phyloP scores from a whole-genome alignment of 2,888 invertebrate genomes.

The Camptogramma bilineatum region DNA sequence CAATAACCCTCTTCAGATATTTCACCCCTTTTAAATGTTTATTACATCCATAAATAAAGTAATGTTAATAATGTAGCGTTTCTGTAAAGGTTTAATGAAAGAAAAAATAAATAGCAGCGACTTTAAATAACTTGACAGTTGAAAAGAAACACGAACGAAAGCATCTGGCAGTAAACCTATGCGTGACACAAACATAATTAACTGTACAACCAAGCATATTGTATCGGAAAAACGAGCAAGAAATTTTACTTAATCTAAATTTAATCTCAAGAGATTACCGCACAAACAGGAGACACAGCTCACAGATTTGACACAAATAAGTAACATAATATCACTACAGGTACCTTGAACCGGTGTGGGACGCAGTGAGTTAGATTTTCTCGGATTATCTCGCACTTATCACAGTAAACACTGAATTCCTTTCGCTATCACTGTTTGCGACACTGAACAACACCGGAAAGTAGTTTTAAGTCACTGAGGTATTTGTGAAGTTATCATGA shows the following conservation, averaged over 20 bases:
- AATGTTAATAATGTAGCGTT: constrained; percentile 51
- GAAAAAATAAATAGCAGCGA: constrained; percentile 20
- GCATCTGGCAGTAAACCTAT: constrained; percentile 35
- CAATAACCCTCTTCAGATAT: constrained; percentile 67
- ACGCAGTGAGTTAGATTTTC: constrained; percentile 39
- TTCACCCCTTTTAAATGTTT: constrained; percentile 63
- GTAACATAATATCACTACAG: constrained; percentile 45
- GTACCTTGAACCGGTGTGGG: constrained; percentile 54
- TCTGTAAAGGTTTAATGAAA: background rate
- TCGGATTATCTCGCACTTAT: constrained; percentile 47
- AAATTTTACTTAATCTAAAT: constrained; percentile 20
- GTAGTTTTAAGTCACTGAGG: constrained; percentile 39
- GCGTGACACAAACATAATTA: constrained; percentile 37
- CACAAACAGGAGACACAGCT: constrained; percentile 41
- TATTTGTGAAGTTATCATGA: constrained; percentile 34
- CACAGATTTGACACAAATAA: constrained; percentile 43
- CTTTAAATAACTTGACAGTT: constrained; percentile 39
- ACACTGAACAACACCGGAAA: constrained; percentile 46
- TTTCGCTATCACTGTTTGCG: constrained; percentile 48
- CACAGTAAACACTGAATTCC: constrained; percentile 50
- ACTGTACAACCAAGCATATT: constrained; percentile 10
- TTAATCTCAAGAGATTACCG: constrained; percentile 31
- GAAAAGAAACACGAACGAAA: constrained; percentile 37
- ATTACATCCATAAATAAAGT: constrained; percentile 52
- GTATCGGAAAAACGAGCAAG: constrained; percentile 17